A percentile compares a stretch with the other conserved stretches of the same genome.
Conservation (phyloP, 2,797 vertebrate species). For the Carapus acus region DNA sequence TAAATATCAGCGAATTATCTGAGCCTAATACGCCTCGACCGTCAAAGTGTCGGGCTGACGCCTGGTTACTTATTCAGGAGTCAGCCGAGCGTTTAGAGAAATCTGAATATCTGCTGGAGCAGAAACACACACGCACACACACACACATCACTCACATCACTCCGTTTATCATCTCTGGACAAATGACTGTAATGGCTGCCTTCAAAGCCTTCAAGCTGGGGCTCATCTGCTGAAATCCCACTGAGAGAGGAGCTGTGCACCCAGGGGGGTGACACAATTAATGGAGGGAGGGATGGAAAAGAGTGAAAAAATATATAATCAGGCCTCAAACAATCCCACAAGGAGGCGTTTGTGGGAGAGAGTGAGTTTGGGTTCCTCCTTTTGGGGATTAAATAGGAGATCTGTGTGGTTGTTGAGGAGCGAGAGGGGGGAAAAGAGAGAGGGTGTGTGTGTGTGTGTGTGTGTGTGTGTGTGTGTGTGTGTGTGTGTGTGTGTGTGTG, state of each 20-base stretch:
- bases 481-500: constrained; percentile 13
- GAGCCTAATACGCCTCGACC: constrained; percentile 64
- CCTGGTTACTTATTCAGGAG: constrained; percentile 73
- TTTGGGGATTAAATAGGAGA: no score
- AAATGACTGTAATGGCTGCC: constrained; percentile 74
- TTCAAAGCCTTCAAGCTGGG: constrained; percentile 51
- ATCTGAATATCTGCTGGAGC: constrained; percentile 71
- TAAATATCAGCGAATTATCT: constrained; percentile 74
- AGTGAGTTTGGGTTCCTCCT: no score
- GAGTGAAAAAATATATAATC: constrained; percentile 14
- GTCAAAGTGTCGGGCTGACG: constrained; percentile 67
- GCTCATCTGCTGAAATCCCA: constrained; percentile 34
- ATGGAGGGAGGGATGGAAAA: constrained; percentile 20
- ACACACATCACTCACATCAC: no score
- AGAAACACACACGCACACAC: no score
- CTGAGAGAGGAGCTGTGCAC: constrained; percentile 41
- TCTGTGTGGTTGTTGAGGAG: no score
- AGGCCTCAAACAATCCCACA: constrained; percentile 11
- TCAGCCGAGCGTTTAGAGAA: constrained; percentile 69
- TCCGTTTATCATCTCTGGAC: constrained; percentile 72
- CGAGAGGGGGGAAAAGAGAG: no score
- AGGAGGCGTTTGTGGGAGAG: neutral
- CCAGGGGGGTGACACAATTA: constrained; percentile 37
- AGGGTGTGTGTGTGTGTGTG: neutral
- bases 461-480: constrained; percentile 9